Conservation (phyloP, 2,797 vertebrate genomes). For the Pelochelys cantorii region DNA sequence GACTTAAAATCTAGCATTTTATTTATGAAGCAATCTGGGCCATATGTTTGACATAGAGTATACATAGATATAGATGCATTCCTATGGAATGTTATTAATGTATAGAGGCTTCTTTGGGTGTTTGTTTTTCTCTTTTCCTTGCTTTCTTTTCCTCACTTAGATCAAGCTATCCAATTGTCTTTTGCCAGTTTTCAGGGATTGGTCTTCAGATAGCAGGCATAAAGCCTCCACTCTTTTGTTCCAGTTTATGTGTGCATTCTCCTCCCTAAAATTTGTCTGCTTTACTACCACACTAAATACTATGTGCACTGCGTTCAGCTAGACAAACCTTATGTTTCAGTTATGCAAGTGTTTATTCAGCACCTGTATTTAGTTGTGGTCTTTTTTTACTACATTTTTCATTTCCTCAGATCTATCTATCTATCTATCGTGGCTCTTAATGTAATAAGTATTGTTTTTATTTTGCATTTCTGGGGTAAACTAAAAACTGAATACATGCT, state of each 20-base stretch:
- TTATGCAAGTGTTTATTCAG: conserved; percentile 73
- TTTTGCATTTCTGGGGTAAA: conserved; percentile 21
- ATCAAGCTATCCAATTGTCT: conserved; percentile 46
- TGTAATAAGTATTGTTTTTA: background rate
- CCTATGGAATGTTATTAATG: background rate
- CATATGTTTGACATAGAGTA: conserved; percentile 43
- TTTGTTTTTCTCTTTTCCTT: background rate
- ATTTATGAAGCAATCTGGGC: conserved; percentile 11
- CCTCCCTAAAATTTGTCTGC: conserved; percentile 65
- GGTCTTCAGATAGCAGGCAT: conserved; percentile 54
- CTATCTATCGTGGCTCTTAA: conserved; percentile 16
- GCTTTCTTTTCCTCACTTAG: conserved; percentile 13
- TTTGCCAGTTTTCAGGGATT: conserved; percentile 57
- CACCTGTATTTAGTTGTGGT: conserved; percentile 62
- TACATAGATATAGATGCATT: background rate
- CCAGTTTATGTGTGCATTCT: conserved; percentile 51
- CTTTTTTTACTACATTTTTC: conserved; percentile 72
- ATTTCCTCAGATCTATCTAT: conserved; percentile 71
- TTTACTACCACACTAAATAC: conserved; percentile 70
- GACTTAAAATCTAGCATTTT: conserved; percentile 20
- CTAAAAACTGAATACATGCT: conserved; percentile 7
- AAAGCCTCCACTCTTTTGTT: conserved; percentile 53
- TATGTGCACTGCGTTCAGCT: conserved; percentile 63
- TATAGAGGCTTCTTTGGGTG: background rate
- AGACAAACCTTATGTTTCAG: conserved; percentile 73